Evolutionary conservation across 1,140 invertebrate genomes (phyloP), one percentile per base, ranked within the genome.

Genomic region (Sitophilus oryzae): DNA sequence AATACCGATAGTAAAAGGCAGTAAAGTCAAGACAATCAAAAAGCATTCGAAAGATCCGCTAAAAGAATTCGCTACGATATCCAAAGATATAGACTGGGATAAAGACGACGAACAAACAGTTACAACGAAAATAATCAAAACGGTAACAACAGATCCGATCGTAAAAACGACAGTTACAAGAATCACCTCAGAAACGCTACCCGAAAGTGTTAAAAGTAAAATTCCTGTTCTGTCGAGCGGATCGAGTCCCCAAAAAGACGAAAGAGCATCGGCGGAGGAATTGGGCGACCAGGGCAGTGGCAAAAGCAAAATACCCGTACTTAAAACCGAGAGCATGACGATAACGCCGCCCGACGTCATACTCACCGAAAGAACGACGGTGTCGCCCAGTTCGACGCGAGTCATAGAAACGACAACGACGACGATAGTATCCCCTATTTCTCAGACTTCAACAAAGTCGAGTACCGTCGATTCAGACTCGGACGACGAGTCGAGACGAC

Each of bases 261-360:
- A 34, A 8, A 51, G 19, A 16, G 44, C 55, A 38, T 53, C 37
- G 9, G 45, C 22, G 9, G 59, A 61, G 46, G 21, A 46, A 22
- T 35, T 40, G 6, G 60, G 62, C 8, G 23, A 52, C 11, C 58
- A 61, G 15, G 34, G 35, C 10, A 47, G 45, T 20, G 43, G 61
- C 3, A 75, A 72, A 48, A 75, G 71, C 56, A 73, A 75, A 66
- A 77, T 76, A 50, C 73, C 75, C 1, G 57, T 74, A n/a, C 68
- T 74, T 48, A 56, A 68, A 30, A 71, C 71, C 16, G 71, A 70
- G 59, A 62, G 59, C 2, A 58, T 59, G 51, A 63, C 55, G 59
- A 73, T 61, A 71, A 71, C 55, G 67, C 75, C 63, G 71, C 74
- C 49, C 68, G 75, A 64, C 71, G 70, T 42, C 66, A 75, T 45